These are phyloP conservation scores for Suillia variegata DNA, from an alignment of 2,888 invertebrate genomes.

Conservation along the genomic window DNA sequence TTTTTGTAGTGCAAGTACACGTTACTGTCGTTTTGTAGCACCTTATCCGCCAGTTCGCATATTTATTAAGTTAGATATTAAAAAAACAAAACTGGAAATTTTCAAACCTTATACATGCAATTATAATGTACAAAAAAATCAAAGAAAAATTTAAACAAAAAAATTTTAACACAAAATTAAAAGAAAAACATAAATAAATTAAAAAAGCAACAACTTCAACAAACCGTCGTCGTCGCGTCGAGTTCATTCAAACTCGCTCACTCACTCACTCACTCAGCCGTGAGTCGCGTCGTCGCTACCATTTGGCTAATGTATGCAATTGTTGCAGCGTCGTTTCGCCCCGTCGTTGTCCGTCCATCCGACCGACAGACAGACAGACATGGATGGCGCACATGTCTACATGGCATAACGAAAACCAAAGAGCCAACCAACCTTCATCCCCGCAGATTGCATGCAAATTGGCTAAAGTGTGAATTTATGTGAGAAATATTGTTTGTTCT, in stretches of 20 bases:
- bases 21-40: too few species aligned
- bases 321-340: conserved; percentile 28
- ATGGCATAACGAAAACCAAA: conserved; percentile 8
- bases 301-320: conserved; percentile 47
- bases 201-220: neutral
- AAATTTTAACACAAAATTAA: neutral
- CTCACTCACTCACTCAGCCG: conserved; percentile 33
- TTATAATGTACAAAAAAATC: neutral
- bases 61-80: neutral
- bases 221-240: conserved; percentile 40
- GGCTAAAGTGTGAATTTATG: conserved; percentile 61
- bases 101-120: too few species aligned
- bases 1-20: too few species aligned
- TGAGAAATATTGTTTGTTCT: conserved; percentile 59
- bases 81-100: neutral
- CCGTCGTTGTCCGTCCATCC: neutral
- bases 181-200: neutral
- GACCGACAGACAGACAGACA: conserved; percentile 5
- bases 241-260: conserved; percentile 53
- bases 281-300: conserved; percentile 18
- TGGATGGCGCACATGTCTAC: neutral
- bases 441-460: conserved; percentile 56
- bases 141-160: neutral
- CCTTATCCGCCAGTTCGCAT: too few species aligned
- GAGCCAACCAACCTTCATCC: conserved; percentile 36